phyloP scores from a whole-genome alignment of 2,888 invertebrate genomes.

The Pinctada fucata region DNA sequence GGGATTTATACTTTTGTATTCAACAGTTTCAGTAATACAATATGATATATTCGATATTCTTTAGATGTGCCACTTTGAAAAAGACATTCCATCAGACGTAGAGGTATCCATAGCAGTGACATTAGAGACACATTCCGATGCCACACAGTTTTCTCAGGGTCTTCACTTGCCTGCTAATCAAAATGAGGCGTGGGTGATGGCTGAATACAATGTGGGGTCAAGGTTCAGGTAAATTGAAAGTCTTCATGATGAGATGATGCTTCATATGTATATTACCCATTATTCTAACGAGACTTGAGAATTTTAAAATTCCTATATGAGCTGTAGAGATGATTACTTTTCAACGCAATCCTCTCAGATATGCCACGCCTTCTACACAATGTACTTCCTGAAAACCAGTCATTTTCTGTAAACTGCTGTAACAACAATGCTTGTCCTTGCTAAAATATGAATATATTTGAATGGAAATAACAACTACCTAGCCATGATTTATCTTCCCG shows the following conservation, averaged over 20 bases:
- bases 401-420: too few species aligned
- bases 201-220: constrained; percentile 51
- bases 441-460: too few species aligned
- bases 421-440: too few species aligned
- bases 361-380: neutral
- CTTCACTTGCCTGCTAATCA: constrained; percentile 42
- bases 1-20: too few species aligned
- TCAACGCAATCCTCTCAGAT: neutral
- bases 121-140: constrained; percentile 48
- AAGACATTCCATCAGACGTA: constrained; percentile 25
- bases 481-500: too few species aligned
- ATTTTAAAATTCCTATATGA: too few species aligned
- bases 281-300: too few species aligned
- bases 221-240: constrained; percentile 50
- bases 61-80: constrained; percentile 29
- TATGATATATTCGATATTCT: neutral
- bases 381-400: too few species aligned
- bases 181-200: constrained; percentile 49
- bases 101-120: constrained; percentile 46
- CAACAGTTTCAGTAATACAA: too few species aligned
- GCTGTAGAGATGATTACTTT: neutral
- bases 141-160: constrained; percentile 45
- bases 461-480: too few species aligned
- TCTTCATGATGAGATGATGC: too few species aligned
- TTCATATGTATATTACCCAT: too few species aligned